These are phyloP conservation scores for Drosophila kambysellisi DNA, from an alignment of 2,888 invertebrate genomes.

Conservation along the genomic window DNA sequence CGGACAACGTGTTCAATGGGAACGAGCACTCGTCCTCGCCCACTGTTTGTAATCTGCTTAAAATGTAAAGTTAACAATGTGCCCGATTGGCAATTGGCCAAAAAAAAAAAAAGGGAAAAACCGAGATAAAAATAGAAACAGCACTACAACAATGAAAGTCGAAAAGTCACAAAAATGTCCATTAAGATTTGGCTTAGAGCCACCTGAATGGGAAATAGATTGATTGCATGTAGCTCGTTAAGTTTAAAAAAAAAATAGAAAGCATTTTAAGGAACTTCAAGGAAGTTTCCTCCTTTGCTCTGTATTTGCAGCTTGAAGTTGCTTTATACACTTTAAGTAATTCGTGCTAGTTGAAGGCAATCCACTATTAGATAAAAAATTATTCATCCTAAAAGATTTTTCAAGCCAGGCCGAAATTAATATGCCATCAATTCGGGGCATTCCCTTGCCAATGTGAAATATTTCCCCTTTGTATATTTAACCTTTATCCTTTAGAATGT, in stretches of 20 bases:
- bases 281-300: background rate
- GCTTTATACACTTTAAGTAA: background rate
- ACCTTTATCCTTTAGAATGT: background rate
- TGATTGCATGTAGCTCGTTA: conserved; percentile 19
- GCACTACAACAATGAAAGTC: conserved; percentile 15
- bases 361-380: background rate
- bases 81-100: conserved; percentile 66
- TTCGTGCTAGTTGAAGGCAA: background rate
- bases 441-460: too few relatives aligned
- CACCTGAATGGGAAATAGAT: conserved; percentile 8
- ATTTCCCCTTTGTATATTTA: background rate
- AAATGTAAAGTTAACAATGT: conserved; percentile 77
- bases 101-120: conserved; percentile 20
- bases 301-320: background rate
- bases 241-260: background rate
- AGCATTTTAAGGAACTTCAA: background rate
- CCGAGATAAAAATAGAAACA: conserved; percentile 12
- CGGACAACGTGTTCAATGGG: conserved; percentile 10
- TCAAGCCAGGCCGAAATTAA: background rate
- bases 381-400: too few relatives aligned
- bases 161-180: conserved; percentile 41
- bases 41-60: conserved; percentile 78
- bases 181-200: conserved; percentile 27
- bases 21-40: conserved; percentile 7
- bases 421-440: too few relatives aligned